Base-by-base conservation (phyloP, 2,888 invertebrate species). In the Coremacera marginata region DNA sequence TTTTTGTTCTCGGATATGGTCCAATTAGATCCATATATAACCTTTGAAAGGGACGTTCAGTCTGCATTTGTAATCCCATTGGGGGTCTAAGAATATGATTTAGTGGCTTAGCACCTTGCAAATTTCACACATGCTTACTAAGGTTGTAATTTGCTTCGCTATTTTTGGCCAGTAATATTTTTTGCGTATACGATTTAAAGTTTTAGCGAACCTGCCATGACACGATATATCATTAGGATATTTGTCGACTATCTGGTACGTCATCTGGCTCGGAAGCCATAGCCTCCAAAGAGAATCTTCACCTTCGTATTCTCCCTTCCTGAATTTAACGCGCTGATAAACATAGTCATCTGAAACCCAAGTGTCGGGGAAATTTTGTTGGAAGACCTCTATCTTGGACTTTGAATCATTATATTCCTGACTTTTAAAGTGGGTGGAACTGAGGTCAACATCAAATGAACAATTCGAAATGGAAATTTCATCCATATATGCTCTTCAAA, bases 161-260 rank as follows among this genome's bases (percentile, higher is more conserved):
- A 81, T 77, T 27, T 60, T 52, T 16, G 81, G 74, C 80, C 81
- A 81, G 68, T 74, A 79, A 49, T 76, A 79, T 14, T 68, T n/a
- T 4, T 9, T 19, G 2, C 75, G 27, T 14, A 77, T 31, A 22
- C 72, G 63, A 8, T 72, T 37, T 22, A 79, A 31, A n/a, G 79
- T 80, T 75, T 78, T 80, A 7, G 62, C 44, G 9, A 70, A 25
- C 11, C 79, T 76, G 2, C 80, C 72, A 34, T 80, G 78, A 3
- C 75, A 76, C 0, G 76, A 70, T n/a, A 27, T 11, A 62, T 52
- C 34, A 44, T 67, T 44, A 25, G 78, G 76, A 31, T 63, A 60
- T 4, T 57, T 44, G 22, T 52, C 65, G 14, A 75, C 52, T 14
- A 79, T 14, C 2, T 1, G 27, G 22, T 34, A 57, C 8, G 52